Base-by-base conservation (phyloP, 2,113 vertebrate species). In the Lophura nycthemera region DNA sequence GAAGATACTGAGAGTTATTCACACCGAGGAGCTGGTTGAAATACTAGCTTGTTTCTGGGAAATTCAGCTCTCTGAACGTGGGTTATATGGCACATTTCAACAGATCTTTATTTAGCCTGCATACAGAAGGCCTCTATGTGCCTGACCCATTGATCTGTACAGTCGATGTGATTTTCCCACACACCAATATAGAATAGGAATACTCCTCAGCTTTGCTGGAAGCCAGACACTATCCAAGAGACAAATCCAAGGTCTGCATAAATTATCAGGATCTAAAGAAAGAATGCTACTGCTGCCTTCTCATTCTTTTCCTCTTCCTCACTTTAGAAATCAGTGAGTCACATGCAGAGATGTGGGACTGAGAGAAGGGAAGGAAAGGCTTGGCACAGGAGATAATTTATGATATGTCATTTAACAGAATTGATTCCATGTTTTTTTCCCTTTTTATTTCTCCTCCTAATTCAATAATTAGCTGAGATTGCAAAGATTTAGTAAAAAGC, bases 161-260 rank as follows among this genome's bases (percentile, higher is more conserved):
- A 75, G 65, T 78, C 89, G 86, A 76, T 86, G 80, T 83, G 79
- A 86, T 70, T 93, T 56, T 81, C 27, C 22, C 50, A 34, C 43
- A 77, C 56, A 57, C 64, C 1, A 4, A 81, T 1, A 3, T 2
- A 72, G 47, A 93, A 40, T 57, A 42, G 52, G 11, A 86, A 16
- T 78, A 72, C 43, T 86, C 56, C 38, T 52, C 91, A 89, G 88
- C 61, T 95, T 95, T 86, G 34, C 86, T 86, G 75, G 90, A 86
- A 91, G 86, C 79, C 69, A 90, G 78, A 93, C 36, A 57, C n/a
- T 30, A 90, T n/a, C 47, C 29, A 12, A 79, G 78, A 88, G 70
- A 75, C 40, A 90, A 90, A 88, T 59, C 66, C 87, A 91, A 88
- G 90, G 87, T 65, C 65, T 88, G 36, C 52, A 92, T 86, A 76